Conservation (phyloP, 1,140 invertebrate species). For the Drepana arcuata region DNA sequence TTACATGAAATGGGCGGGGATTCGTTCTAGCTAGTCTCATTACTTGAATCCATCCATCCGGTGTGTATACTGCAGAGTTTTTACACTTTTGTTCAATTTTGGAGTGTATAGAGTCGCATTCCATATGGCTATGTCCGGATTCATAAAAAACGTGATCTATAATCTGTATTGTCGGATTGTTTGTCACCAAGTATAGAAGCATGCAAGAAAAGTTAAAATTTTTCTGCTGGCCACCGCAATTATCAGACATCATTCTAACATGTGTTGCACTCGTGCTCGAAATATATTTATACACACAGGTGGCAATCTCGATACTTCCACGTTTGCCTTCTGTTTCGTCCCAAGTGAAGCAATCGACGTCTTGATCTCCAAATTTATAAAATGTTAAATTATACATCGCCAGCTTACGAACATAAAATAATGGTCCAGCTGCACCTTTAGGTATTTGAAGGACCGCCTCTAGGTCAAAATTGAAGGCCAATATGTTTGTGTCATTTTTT, state of each 20-base stretch:
- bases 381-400: constrained; percentile 7
- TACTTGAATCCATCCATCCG: constrained; percentile 7
- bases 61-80: constrained; percentile 7
- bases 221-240: constrained; percentile 8
- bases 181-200: constrained; percentile 1
- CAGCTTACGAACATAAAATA: constrained; percentile 8
- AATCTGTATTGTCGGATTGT: constrained; percentile 1
- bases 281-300: constrained; percentile 1
- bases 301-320: constrained; percentile 6
- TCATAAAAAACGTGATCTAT: constrained; percentile 10
- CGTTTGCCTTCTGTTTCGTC: constrained; percentile 7
- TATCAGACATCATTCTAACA: constrained; percentile 10
- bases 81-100: constrained; percentile 13
- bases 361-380: constrained; percentile 5
- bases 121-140: constrained; percentile 7
- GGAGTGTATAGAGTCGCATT: constrained; percentile 14
- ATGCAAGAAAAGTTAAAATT: constrained; percentile 8
- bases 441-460: constrained; percentile 6
- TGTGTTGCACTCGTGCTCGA: background rate
- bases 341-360: constrained; percentile 7
- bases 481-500: constrained; percentile 3
- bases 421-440: constrained; percentile 9
- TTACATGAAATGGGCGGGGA: constrained; percentile 8
- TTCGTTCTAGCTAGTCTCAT: constrained; percentile 8
- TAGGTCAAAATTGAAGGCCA: constrained; percentile 11